A percentile compares a stretch with the other conserved stretches of the same genome.
Conservation (phyloP, 2,797 vertebrate species). For the Limosa lapponica region DNA sequence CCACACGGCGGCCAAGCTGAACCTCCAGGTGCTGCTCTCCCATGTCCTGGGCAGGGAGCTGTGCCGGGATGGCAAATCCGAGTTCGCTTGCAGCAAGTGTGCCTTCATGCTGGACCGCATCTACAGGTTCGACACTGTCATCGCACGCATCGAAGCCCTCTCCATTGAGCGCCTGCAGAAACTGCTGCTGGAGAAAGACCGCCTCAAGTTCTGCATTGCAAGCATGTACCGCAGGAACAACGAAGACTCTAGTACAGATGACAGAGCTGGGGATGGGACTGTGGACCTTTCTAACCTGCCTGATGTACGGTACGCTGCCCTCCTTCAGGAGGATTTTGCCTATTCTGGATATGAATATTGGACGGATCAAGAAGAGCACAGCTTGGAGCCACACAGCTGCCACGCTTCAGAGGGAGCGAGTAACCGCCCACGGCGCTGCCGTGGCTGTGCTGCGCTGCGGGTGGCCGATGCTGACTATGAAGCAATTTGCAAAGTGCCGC, state of each 20-base stretch:
- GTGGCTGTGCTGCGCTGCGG: conserved; percentile 85
- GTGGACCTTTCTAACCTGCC: conserved; percentile 82
- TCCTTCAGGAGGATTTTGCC: conserved; percentile 90
- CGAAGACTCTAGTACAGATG: conserved; percentile 53
- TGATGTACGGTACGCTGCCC: conserved; percentile 82
- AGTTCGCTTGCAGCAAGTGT: conserved; percentile 97
- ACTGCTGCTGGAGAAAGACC: conserved; percentile 92
- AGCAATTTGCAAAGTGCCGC: conserved; percentile 91
- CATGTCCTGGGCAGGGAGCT: conserved; percentile 91
- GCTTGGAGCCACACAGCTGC: conserved; percentile 77
- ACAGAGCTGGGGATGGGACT: conserved; percentile 63
- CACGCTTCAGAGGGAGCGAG: conserved; percentile 70
- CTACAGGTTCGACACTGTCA: conserved; percentile 90
- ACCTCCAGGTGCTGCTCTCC: conserved; percentile 93
- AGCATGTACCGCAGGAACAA: conserved; percentile 90
- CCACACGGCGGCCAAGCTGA: conserved; percentile 91
- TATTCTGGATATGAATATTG: conserved; percentile 92
- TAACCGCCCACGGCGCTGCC: conserved; percentile 83
- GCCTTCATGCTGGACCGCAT: conserved; percentile 96
- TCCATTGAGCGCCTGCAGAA: conserved; percentile 91
- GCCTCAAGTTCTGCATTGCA: conserved; percentile 88
- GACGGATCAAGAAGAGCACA: conserved; percentile 85
- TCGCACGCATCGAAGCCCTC: conserved; percentile 89
- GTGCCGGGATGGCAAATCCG: conserved; percentile 88
- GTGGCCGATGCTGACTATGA: conserved; percentile 94